phyloP scores from a whole-genome alignment of 1,140 invertebrate genomes.

The Drosophila orena region DNA sequence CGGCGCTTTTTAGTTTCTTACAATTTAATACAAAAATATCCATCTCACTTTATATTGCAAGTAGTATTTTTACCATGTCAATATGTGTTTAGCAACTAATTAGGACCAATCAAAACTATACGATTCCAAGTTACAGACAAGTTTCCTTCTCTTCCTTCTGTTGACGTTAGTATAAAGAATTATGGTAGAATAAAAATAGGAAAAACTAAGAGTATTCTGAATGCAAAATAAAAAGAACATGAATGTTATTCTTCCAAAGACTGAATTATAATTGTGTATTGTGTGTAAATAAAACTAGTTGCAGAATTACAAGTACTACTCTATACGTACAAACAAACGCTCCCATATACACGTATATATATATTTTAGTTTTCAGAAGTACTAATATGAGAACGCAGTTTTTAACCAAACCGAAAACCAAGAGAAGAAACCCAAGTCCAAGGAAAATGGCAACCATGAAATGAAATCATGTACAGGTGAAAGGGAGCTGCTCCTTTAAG shows the following conservation, averaged over 20 bases:
- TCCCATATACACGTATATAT: constrained; percentile 20
- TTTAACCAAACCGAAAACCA: constrained; percentile 37
- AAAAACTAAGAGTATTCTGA: constrained; percentile 21
- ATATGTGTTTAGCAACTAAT: constrained; percentile 22
- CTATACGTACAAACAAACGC: constrained; percentile 16
- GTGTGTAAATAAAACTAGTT: constrained; percentile 74
- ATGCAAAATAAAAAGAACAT: constrained; percentile 62
- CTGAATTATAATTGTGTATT: constrained; percentile 79
- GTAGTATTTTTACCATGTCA: neutral
- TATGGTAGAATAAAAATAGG: constrained; percentile 28
- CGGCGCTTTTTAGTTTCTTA: too few relatives aligned
- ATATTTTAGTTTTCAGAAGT: constrained; percentile 6
- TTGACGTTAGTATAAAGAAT: constrained; percentile 23
- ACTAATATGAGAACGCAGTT: constrained; percentile 10
- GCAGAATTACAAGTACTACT: constrained; percentile 31
- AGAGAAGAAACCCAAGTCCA: neutral
- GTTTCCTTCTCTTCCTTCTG: constrained; percentile 15
- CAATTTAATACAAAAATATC: too few relatives aligned
- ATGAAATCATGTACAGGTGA: constrained; percentile 41
- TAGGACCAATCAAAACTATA: constrained; percentile 34
- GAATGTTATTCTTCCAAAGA: constrained; percentile 83
- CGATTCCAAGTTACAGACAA: constrained; percentile 13
- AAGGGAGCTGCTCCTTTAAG: constrained; percentile 10
- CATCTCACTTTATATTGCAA: neutral
- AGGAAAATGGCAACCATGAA: constrained; percentile 8